Evolutionary conservation across 2,888 invertebrate genomes (phyloP).

Genomic region (Drosophila rubida): DNA sequence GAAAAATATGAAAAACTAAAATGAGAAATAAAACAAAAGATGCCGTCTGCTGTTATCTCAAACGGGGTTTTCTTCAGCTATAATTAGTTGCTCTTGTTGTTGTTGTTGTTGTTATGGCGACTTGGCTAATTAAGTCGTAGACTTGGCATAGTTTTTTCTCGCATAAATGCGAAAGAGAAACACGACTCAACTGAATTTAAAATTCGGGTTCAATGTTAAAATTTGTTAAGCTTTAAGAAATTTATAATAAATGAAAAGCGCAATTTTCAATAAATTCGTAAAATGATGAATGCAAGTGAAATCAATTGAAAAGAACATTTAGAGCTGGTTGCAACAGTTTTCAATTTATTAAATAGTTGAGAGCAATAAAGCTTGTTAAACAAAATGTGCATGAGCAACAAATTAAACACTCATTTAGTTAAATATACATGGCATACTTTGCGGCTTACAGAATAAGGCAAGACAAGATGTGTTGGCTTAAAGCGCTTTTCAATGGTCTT

Average conservation of each 20-base stretch:
- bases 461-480: constrained; percentile 19
- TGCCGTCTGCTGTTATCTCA: constrained; percentile 24
- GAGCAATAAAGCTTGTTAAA: constrained; percentile 1
- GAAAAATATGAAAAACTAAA: constrained; percentile 38
- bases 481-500: constrained; percentile 38
- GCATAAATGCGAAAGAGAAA: background rate
- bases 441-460: constrained; percentile 12
- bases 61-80: constrained; percentile 28
- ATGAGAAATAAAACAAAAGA: constrained; percentile 18
- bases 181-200: background rate
- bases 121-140: constrained; percentile 56
- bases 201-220: background rate
- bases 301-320: background rate
- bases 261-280: background rate
- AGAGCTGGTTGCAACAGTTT: background rate
- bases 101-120: constrained; percentile 17
- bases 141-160: constrained; percentile 47
- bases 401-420: constrained; percentile 24
- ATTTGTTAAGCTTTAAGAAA: background rate
- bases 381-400: constrained; percentile 5
- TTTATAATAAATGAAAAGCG: background rate
- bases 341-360: constrained; percentile 1
- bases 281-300: background rate
- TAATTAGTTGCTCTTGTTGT: constrained; percentile 49
- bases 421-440: constrained; percentile 15